Percentiles rank a stretch among this genome's conserved stretches.
Evolutionary conservation across 1,140 invertebrate species (phyloP).

Genomic region (Hermetia illucens): DNA sequence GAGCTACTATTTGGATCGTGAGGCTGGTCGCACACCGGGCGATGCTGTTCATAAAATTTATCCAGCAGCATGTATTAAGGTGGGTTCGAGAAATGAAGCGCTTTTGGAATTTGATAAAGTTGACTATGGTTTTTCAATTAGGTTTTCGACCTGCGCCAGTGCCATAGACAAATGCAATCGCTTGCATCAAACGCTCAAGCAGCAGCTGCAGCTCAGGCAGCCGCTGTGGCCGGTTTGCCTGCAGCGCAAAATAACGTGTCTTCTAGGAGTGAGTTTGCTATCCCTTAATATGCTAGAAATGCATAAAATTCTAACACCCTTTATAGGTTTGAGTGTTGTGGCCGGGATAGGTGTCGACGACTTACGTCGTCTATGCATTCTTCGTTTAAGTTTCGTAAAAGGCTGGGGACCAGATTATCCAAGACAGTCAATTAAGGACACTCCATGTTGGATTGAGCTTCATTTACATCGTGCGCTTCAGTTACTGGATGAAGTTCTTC

Average conservation of each 20-base stretch:
- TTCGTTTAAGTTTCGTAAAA: conserved; percentile 96
- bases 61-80: conserved; percentile 93
- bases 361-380: conserved; percentile 83
- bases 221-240: conserved; percentile 84
- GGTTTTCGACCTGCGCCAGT: conserved; percentile 92
- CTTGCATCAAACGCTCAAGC: conserved; percentile 84
- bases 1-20: conserved; percentile 94
- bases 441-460: conserved; percentile 97
- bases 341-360: conserved; percentile 97
- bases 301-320: conserved; percentile 2
- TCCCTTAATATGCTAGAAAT: conserved; percentile 1
- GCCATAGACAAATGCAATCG: conserved; percentile 92
- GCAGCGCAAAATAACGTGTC: conserved; percentile 34
- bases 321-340: conserved; percentile 46
- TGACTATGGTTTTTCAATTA: too few relatives aligned
- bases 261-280: conserved; percentile 26
- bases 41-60: conserved; percentile 99
- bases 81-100: conserved; percentile 21
- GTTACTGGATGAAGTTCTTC: conserved; percentile 88
- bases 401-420: conserved; percentile 99
- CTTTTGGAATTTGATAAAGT: too few relatives aligned
- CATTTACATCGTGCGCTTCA: conserved; percentile 92
- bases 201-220: conserved; percentile 88
- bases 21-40: conserved; percentile 88
- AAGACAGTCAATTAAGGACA: conserved; percentile 91